Base-by-base conservation (phyloP, 1,140 invertebrate species). In the Bombus huntii region DNA sequence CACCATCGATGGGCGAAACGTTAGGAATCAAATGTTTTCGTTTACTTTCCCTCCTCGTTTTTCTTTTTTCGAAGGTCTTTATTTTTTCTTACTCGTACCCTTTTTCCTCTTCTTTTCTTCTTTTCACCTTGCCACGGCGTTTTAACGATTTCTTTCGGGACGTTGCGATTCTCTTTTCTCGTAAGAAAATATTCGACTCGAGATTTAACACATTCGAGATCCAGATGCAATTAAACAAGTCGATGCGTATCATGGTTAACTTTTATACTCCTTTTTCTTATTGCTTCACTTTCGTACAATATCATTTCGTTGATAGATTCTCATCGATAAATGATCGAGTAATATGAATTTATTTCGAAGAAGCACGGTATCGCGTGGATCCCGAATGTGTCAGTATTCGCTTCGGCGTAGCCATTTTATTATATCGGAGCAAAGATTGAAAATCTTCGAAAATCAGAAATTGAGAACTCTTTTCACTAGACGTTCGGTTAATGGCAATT, bases 1-100 rank as follows among this genome's bases (percentile, higher is more conserved):
- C 59, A 28, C 73, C 70, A 72, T 57, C 79, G 65, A 25, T 85
- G 85, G 66, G 85, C 76, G 59, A 87, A 81, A 68, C 44, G 44
- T 87, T 92, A 90, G 89, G 87, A 68, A 80, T 31, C 44, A 71
- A 71, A 66, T 28, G 42, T 85, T 53, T 75, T 68, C 72, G 66
- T 42, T 73, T 15, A 72, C 28, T 28, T 47, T 78, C 31, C 59
- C 22, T 34, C 31, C 12, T 62, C 39, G 13, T 34, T 44, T 62
- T 31, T 13, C 22, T 22, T 6, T 72, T 71, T 71, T 44, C 25
- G 31, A 25, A 34, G 65, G 9, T 88, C 34, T 18, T 82, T 37
- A 28, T 13, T 66, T 28, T 31, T 37, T 18, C 18, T 73, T 22
- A 77, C 13, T 31, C 59, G 18, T 77, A 39, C 1, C 25, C 6